Evolutionary conservation across 23 tunicate species (phyloP), one percentile per base, ranked within the genome.

Genomic region (Corella eumyota): DNA sequence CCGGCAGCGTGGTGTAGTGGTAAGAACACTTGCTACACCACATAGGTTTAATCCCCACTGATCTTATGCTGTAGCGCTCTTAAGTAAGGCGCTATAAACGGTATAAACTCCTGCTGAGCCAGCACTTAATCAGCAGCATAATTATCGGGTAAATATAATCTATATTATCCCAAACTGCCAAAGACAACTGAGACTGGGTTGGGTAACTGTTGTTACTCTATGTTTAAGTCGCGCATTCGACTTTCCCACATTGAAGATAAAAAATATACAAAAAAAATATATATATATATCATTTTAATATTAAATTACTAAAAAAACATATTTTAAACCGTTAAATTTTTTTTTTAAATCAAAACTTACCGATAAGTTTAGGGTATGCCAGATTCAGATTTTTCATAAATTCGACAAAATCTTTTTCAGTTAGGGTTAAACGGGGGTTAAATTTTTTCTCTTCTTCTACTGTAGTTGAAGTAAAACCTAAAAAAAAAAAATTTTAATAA

Each of bases 341-440:
- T 15, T n/a, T n/a, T n/a, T n/a, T n/a, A 40, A 40, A 40, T 9
- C 15, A 9, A 19, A n/a, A 51, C 11, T 51, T 61, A 75, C 93
- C 79, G 11, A 85, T 76, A 0, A 51, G 31, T 30, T 64, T 70
- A 1, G 95, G 95, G 34, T 76, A 70, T 1, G 77, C 36, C n/a
- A 85, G 69, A 56, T 76, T 77, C 2, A 85, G 74, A n/a, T 77
- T 51, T 28, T 62, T 48, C 95, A 85, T 85, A 24, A 85, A 67
- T n/a, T 85, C 36, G 31, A 85, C 55, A 64, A 85, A 85, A 45
- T 76, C 72, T 33, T 76, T 85, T 31, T 76, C 62, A 0, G 68
- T 34, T 31, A 58, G 34, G 7, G 85, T 76, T 57, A 85, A 38
- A 0, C 95, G 73, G 7, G 85, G 69, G 37, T 85, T 85, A 2